These are phyloP conservation scores for Acyrthosiphon pisum DNA, from an alignment of 1,140 invertebrate species.

Conservation along the genomic window DNA sequence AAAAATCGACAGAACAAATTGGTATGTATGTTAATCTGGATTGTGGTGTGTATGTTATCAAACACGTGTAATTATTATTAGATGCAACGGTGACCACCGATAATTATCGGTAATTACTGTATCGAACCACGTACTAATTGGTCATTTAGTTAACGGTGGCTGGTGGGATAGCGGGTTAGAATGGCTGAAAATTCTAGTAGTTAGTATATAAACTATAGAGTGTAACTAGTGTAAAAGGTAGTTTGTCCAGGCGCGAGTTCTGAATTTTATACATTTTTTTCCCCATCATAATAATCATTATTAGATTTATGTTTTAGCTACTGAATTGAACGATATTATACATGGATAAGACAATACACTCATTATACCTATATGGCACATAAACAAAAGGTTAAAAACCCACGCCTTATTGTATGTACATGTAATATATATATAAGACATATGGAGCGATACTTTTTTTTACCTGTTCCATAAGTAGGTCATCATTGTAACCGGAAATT, in stretches of 20 bases:
- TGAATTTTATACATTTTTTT: not conserved
- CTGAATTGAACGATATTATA: not conserved
- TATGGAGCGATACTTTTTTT: not conserved
- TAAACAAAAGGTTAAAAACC: not conserved
- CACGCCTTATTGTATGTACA: not conserved
- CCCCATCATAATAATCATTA: not conserved
- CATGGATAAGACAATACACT: not conserved
- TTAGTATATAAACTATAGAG: not conserved
- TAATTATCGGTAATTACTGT: constrained; percentile 33
- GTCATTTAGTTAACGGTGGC: not conserved
- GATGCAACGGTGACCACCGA: not conserved
- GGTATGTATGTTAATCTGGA: not conserved
- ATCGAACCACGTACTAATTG: not conserved
- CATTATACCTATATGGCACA: not conserved
- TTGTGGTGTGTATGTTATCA: not conserved
- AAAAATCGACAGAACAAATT: not conserved
- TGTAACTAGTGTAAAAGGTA: not conserved
- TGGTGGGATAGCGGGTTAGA: not conserved
- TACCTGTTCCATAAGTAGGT: constrained; percentile 23
- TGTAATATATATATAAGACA: not conserved
- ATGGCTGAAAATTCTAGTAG: not conserved
- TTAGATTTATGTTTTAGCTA: not conserved
- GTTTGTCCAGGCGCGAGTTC: not conserved
- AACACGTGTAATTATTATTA: not conserved
- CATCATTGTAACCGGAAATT: constrained; percentile 13